Evolutionary conservation across 1,140 invertebrate genomes (phyloP).

Genomic region (Sipha flava): DNA sequence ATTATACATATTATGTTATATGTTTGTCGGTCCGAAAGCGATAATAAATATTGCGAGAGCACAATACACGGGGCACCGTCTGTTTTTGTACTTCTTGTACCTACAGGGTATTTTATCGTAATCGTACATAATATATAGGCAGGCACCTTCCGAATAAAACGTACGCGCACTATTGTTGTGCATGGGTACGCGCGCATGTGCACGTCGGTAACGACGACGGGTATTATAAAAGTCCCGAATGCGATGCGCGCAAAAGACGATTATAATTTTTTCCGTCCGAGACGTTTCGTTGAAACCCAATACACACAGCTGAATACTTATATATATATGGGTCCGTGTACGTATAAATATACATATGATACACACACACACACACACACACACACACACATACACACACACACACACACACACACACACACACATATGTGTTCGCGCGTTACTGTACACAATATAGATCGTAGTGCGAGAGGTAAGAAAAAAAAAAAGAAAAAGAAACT

Average conservation of each 20-base stretch:
- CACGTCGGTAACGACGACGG: background rate
- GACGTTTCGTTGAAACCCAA: background rate
- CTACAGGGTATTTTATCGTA: background rate
- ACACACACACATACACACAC: too few species aligned
- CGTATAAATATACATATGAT: too few species aligned
- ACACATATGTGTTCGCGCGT: too few species aligned
- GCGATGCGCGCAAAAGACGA: background rate
- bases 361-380: too few species aligned
- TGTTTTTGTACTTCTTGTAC: background rate
- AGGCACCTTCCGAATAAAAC: background rate
- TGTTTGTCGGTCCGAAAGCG: background rate
- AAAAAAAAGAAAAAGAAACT: too few species aligned
- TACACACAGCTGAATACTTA: too few species aligned
- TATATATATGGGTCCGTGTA: too few species aligned
- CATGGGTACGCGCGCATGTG: background rate
- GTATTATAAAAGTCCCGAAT: background rate
- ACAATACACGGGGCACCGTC: background rate
- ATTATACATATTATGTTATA: too few species aligned
- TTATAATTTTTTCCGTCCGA: background rate
- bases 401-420: too few species aligned
- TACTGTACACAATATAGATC: too few species aligned
- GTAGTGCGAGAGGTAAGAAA: too few species aligned
- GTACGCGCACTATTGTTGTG: background rate
- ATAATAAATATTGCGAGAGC: background rate
- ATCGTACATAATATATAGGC: too few species aligned